Evolutionary conservation across 2,888 invertebrate species (phyloP).

Genomic region (Sussaba pulchella): DNA sequence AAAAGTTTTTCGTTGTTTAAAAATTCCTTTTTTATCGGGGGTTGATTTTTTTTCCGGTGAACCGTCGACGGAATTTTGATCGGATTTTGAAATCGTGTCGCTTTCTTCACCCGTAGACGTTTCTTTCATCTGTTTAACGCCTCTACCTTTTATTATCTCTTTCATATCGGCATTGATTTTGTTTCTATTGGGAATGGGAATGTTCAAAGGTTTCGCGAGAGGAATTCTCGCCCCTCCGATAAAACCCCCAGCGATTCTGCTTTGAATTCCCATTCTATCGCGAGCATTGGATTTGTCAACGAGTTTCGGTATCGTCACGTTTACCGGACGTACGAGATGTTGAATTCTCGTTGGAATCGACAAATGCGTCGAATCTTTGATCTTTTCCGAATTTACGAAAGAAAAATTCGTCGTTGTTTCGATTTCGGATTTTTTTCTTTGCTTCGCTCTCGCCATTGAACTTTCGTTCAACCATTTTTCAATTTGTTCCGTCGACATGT

Average conservation of each 20-base stretch:
- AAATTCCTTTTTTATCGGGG: constrained; percentile 64
- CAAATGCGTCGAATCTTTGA: constrained; percentile 77
- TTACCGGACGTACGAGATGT: constrained; percentile 82
- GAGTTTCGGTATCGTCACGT: constrained; percentile 81
- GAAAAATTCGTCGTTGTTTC: constrained; percentile 77
- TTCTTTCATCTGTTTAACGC: constrained; percentile 81
- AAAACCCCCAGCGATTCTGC: constrained; percentile 55
- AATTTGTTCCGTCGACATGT: constrained; percentile 90
- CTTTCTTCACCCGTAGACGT: constrained; percentile 73
- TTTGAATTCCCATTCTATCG: constrained; percentile 53
- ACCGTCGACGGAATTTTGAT: constrained; percentile 74
- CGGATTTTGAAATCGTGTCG: constrained; percentile 75
- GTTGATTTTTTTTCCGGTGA: constrained; percentile 76
- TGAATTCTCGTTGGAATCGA: constrained; percentile 83
- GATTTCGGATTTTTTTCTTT: constrained; percentile 80
- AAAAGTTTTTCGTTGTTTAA: constrained; percentile 86
- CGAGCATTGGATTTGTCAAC: constrained; percentile 69
- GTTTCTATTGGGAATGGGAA: constrained; percentile 66
- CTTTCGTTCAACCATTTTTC: constrained; percentile 88
- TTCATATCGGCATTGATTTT: constrained; percentile 74
- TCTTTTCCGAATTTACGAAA: constrained; percentile 73
- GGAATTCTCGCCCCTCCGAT: constrained; percentile 58
- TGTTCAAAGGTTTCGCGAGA: constrained; percentile 52
- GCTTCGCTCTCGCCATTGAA: constrained; percentile 84
- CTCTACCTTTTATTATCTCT: constrained; percentile 73